phyloP scores from a whole-genome alignment of 2,113 vertebrate species.

The Alaudala cheleensis region DNA sequence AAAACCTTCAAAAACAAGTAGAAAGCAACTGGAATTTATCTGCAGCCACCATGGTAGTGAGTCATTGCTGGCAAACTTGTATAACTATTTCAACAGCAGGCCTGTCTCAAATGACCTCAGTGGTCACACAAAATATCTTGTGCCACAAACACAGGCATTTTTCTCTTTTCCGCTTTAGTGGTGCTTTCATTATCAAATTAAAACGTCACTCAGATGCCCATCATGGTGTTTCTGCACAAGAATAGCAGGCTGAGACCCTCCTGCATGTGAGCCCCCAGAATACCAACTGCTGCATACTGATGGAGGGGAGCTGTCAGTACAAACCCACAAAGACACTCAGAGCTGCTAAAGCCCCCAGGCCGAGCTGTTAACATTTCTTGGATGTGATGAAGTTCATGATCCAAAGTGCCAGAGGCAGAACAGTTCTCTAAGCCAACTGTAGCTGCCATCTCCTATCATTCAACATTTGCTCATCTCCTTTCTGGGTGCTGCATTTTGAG shows the following conservation, averaged over 20 bases:
- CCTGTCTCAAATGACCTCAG: constrained; percentile 37
- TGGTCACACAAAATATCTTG: constrained; percentile 25
- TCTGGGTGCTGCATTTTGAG: not conserved
- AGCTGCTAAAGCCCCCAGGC: constrained; percentile 45
- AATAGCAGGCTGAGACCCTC: constrained; percentile 56
- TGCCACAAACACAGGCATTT: constrained; percentile 40
- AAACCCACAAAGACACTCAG: constrained; percentile 52
- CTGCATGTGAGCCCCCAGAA: constrained; percentile 4
- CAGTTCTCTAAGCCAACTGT: constrained; percentile 5
- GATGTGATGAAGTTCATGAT: constrained; percentile 53
- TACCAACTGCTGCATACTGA: not conserved
- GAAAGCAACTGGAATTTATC: constrained; percentile 40
- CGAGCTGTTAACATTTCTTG: constrained; percentile 63
- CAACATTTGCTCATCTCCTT: constrained; percentile 44
- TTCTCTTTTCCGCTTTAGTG: constrained; percentile 12
- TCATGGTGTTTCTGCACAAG: constrained; percentile 41
- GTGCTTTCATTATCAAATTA: constrained; percentile 68
- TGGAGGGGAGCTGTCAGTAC: constrained; percentile 39
- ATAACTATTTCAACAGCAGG: constrained; percentile 28
- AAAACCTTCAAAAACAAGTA: constrained; percentile 19
- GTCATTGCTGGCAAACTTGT: constrained; percentile 38
- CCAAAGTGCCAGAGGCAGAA: constrained; percentile 63
- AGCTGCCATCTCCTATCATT: constrained; percentile 53
- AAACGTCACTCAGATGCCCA: constrained; percentile 69
- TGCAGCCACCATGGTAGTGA: not conserved